A percentile compares a stretch with the other conserved stretches of the same genome.
Evolutionary conservation across 2,797 vertebrate genomes (phyloP).

Genomic region (Chelmon rostratus): DNA sequence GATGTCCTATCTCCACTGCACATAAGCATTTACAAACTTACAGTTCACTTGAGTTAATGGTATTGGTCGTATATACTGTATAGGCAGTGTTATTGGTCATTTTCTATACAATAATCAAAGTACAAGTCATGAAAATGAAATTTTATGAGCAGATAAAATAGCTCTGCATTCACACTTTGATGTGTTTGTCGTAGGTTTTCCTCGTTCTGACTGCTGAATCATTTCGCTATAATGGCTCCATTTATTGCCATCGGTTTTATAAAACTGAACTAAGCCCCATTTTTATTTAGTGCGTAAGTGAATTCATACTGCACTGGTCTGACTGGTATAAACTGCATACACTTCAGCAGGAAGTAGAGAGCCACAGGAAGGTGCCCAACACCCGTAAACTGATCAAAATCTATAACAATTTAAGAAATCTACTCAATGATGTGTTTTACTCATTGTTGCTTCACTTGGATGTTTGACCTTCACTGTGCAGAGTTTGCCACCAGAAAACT

Average conservation of each 20-base stretch:
- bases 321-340: background rate
- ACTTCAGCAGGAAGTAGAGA: conserved; percentile 22
- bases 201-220: background rate
- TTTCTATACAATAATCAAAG: conserved; percentile 42
- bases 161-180: background rate
- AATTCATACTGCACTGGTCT: background rate
- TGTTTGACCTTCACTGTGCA: background rate
- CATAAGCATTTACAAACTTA: background rate
- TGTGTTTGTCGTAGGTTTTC: background rate
- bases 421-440: background rate
- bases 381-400: background rate
- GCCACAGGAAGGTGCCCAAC: background rate
- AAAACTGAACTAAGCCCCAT: background rate
- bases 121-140: conserved; percentile 25
- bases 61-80: conserved; percentile 15
- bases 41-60: conserved; percentile 7
- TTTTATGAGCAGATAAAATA: conserved; percentile 32
- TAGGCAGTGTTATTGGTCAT: conserved; percentile 30
- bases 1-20: conserved; percentile 12
- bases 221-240: background rate
- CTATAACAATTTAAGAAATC: background rate
- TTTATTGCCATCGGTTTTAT: background rate
- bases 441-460: background rate
- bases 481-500: too few relatives aligned
- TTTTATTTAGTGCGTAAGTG: background rate